These are phyloP conservation scores for Neoniphon sammara DNA, from an alignment of 2,797 vertebrate genomes.

Conservation along the genomic window DNA sequence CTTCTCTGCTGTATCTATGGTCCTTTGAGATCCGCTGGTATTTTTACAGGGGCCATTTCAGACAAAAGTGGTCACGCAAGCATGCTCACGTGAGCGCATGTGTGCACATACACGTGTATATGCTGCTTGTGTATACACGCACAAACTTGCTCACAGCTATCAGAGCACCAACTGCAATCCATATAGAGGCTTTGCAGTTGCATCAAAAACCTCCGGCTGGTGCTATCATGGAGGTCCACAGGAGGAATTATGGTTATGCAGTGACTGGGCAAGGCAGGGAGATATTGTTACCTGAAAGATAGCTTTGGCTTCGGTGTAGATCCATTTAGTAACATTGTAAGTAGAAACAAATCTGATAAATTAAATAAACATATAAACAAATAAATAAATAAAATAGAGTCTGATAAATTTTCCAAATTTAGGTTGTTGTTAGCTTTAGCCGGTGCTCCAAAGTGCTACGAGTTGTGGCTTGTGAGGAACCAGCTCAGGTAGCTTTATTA, in stretches of 20 bases:
- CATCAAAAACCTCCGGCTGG: slow-evolving; percentile 48
- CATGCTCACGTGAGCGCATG: slow-evolving; percentile 28
- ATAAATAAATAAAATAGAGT: no score
- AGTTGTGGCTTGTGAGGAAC: no score
- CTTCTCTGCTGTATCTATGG: slow-evolving; percentile 24
- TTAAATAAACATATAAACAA: no score
- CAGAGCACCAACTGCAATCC: slow-evolving; percentile 41
- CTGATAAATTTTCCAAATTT: no score
- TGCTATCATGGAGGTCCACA: slow-evolving; percentile 29
- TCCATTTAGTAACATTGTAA: no score
- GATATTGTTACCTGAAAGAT: no score
- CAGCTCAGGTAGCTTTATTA: no score
- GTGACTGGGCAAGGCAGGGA: no score
- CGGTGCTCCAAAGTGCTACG: no score
- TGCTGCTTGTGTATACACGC: slow-evolving; percentile 36
- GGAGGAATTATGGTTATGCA: neutral
- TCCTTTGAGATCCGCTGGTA: slow-evolving; percentile 27
- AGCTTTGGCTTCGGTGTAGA: no score
- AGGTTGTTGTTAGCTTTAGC: no score
- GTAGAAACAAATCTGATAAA: no score
- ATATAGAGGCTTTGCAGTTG: slow-evolving; percentile 60
- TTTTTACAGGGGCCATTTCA: slow-evolving; percentile 27
- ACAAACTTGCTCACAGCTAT: slow-evolving; percentile 45
- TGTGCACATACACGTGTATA: slow-evolving; percentile 49
- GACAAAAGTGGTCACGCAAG: slow-evolving; percentile 49